Evolutionary conservation across 35 echinoderm and acorn worm genomes (phyloP).

Genomic region (Diadema setosum): DNA sequence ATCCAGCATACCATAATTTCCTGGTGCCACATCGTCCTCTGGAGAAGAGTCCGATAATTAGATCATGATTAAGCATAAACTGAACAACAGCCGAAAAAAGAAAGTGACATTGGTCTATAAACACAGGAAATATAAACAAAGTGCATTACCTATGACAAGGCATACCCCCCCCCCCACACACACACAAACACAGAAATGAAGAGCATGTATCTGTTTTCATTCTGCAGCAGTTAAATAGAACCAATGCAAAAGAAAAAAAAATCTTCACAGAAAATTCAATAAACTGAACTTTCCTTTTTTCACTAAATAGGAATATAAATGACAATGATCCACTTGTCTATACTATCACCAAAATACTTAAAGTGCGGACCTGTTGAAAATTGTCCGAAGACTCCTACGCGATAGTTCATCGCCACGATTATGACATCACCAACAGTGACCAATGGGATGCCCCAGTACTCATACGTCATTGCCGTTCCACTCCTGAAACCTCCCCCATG

Average conservation of each 20-base stretch:
- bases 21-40: slow-evolving; percentile 49
- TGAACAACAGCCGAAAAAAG: too few relatives aligned
- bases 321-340: too few relatives aligned
- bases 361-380: slow-evolving; percentile 45
- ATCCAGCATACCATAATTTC: slow-evolving; percentile 60
- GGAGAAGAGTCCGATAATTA: neutral
- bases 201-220: neutral
- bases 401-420: slow-evolving; percentile 61
- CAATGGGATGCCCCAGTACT: slow-evolving; percentile 29
- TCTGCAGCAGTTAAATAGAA: too few relatives aligned
- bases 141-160: neutral
- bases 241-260: too few relatives aligned
- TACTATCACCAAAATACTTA: too few relatives aligned
- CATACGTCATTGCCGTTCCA: slow-evolving; percentile 11
- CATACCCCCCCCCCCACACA: neutral
- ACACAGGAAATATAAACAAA: neutral
- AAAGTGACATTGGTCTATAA: too few relatives aligned
- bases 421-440: slow-evolving; percentile 60
- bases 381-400: slow-evolving; percentile 28
- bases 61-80: neutral
- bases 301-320: too few relatives aligned
- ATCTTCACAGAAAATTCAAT: too few relatives aligned
- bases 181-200: neutral
- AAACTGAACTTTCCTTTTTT: too few relatives aligned
- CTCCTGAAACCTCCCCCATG: slow-evolving; percentile 40